These are phyloP conservation scores for Hypercompe scribonia DNA, from an alignment of 2,888 invertebrate species.

Conservation along the genomic window DNA sequence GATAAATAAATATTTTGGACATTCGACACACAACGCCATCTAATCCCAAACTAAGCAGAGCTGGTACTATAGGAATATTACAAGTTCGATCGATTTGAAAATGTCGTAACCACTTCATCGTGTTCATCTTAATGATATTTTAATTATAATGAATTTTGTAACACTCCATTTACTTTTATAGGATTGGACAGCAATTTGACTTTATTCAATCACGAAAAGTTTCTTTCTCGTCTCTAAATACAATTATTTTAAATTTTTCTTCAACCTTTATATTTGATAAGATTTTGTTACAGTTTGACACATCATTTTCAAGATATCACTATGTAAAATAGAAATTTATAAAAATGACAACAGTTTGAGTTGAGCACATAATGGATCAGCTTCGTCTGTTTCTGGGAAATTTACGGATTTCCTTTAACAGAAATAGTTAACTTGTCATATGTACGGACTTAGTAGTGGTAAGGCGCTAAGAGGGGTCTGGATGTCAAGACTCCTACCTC, in stretches of 20 bases:
- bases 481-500: too few relatives aligned
- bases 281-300: not conserved
- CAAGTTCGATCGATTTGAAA: not conserved
- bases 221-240: not conserved
- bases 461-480: too few relatives aligned
- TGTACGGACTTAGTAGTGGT: not conserved
- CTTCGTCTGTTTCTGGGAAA: too few relatives aligned
- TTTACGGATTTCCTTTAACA: not conserved
- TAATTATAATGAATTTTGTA: not conserved
- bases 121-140: not conserved
- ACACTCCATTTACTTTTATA: not conserved
- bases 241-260: not conserved
- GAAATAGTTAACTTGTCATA: not conserved
- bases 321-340: not conserved
- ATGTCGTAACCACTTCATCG: not conserved
- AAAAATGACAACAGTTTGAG: not conserved
- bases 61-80: not conserved
- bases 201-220: not conserved
- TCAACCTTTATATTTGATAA: not conserved
- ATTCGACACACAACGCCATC: too few relatives aligned
- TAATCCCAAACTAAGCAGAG: too few relatives aligned
- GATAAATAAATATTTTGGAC: too few relatives aligned
- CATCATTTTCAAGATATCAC: not conserved
- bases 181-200: not conserved
- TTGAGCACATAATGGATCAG: not conserved